A percentile compares a stretch with the other conserved stretches of the same genome.
phyloP scores from a whole-genome alignment of 2,113 vertebrate species.

The Paratilapia polleni region DNA sequence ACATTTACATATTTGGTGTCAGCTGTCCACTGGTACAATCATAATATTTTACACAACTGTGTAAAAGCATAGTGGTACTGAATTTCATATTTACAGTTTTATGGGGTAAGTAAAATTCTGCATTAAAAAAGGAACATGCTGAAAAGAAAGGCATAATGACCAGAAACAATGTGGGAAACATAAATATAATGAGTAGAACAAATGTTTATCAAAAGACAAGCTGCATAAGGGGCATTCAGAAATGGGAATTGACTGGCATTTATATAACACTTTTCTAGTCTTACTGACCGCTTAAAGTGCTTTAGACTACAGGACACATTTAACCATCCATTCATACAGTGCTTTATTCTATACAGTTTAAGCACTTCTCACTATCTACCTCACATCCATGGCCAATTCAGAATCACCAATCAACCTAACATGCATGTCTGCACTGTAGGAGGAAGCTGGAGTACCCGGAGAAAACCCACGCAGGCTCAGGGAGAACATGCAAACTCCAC shows the following conservation, averaged over 20 bases:
- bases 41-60: background rate
- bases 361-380: too few species aligned
- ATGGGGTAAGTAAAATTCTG: too few species aligned
- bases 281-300: too few species aligned
- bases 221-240: too few species aligned
- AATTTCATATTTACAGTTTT: too few species aligned
- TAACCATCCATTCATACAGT: background rate
- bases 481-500: background rate
- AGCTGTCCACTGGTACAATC: background rate
- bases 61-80: too few species aligned
- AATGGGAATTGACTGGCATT: background rate
- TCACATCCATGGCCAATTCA: background rate
- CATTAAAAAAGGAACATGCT: too few species aligned
- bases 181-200: background rate
- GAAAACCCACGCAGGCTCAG: background rate
- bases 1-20: constrained; percentile 22
- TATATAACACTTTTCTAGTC: too few species aligned
- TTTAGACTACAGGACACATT: background rate
- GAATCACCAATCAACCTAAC: background rate
- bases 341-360: too few species aligned
- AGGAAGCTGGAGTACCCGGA: background rate
- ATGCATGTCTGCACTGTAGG: background rate
- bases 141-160: background rate
- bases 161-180: background rate
- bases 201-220: background rate